Evolutionary conservation across 2,113 vertebrate species (phyloP).

Genomic region (Petromus typicus): DNA sequence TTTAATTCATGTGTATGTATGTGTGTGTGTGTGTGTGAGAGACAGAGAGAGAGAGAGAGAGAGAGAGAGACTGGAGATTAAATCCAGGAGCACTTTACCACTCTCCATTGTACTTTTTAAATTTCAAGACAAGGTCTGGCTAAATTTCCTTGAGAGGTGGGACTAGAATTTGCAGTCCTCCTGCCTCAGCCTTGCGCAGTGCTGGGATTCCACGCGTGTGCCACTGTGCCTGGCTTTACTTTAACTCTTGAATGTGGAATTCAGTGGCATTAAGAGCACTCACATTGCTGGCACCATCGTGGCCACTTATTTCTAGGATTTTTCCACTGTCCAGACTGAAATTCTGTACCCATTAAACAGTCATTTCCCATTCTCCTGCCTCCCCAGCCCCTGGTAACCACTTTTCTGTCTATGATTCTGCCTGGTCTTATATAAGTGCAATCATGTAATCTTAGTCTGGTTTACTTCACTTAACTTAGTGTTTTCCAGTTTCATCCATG

Average conservation of each 20-base stretch:
- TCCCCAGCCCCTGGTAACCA: background rate
- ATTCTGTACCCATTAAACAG: background rate
- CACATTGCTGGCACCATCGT: background rate
- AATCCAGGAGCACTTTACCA: background rate
- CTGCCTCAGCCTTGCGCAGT: background rate
- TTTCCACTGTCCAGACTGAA: background rate
- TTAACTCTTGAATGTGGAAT: background rate
- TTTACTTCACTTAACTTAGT: background rate
- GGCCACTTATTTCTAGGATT: background rate
- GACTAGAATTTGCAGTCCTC: background rate
- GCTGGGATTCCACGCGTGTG: background rate
- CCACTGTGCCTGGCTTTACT: background rate
- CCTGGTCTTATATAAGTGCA: background rate
- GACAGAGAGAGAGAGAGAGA: too few relatives aligned
- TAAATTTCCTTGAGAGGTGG: background rate
- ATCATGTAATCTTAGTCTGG: background rate
- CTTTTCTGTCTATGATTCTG: background rate
- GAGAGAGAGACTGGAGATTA: background rate
- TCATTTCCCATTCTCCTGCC: background rate
- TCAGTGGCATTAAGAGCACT: background rate
- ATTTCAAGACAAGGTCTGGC: background rate
- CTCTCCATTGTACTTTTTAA: background rate
- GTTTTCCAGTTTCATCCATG: background rate
- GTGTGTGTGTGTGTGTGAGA: background rate
- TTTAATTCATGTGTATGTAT: background rate